phyloP scores from a whole-genome alignment of 1,140 invertebrate genomes.

The Saccostrea cuccullata region DNA sequence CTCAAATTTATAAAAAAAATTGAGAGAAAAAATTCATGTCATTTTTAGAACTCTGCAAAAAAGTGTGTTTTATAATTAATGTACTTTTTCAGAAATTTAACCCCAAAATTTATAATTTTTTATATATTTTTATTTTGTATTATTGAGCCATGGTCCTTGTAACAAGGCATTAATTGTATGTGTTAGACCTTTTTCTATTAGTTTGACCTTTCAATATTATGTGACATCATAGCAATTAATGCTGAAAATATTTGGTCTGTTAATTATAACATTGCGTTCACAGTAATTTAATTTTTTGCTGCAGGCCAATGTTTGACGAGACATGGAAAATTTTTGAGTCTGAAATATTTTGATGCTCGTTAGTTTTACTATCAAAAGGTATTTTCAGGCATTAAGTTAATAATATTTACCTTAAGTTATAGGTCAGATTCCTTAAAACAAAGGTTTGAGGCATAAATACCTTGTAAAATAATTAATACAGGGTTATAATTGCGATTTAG shows the following conservation, averaged over 20 bases:
- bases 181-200: background rate
- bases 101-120: no score
- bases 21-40: no score
- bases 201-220: background rate
- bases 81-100: no score
- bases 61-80: no score
- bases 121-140: no score
- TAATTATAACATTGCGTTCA: background rate
- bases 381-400: background rate
- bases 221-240: background rate
- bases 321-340: background rate
- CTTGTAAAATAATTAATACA: conserved; percentile 9
- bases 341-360: background rate
- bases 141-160: no score
- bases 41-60: no score
- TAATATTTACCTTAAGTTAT: background rate
- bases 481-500: background rate
- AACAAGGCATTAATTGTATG: no score
- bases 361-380: background rate
- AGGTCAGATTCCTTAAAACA: background rate
- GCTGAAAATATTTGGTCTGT: conserved; percentile 2
- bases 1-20: no score
- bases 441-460: background rate
- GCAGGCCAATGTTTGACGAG: background rate
- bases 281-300: background rate